These are phyloP conservation scores for Periophthalmus magnuspinnatus DNA, from an alignment of 2,797 vertebrate genomes.

Conservation along the genomic window DNA sequence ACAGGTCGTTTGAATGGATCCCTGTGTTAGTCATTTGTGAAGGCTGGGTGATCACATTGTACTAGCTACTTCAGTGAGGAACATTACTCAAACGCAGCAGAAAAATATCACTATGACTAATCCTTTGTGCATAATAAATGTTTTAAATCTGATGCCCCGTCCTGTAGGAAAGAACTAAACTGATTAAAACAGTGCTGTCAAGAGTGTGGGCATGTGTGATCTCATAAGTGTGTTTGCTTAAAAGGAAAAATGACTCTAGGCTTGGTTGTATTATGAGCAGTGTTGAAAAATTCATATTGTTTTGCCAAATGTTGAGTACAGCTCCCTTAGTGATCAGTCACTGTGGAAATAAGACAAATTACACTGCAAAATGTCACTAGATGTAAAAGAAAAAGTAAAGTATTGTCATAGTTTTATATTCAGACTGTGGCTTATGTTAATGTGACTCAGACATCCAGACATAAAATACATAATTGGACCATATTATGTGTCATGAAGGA, in stretches of 20 bases:
- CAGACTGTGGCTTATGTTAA: neutral
- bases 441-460: neutral
- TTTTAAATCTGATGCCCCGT: constrained; percentile 25
- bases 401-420: neutral
- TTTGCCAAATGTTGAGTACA: constrained; percentile 1
- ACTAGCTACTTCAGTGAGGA: constrained; percentile 29
- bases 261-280: neutral
- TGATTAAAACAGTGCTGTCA: neutral
- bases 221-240: neutral
- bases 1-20: neutral
- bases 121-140: constrained; percentile 24
- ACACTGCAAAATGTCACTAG: neutral
- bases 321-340: neutral
- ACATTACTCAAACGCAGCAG: constrained; percentile 19
- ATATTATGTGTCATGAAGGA: neutral
- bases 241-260: neutral
- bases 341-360: constrained; percentile 2
- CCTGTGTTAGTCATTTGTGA: constrained; percentile 6
- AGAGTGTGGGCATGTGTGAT: neutral
- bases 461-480: neutral
- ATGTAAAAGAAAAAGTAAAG: neutral
- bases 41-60: constrained; percentile 12
- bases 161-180: neutral
- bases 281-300: constrained; percentile 10
- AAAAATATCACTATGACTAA: constrained; percentile 32